Evolutionary conservation across 2,797 vertebrate species (phyloP).

Genomic region (Chelonia mydas): DNA sequence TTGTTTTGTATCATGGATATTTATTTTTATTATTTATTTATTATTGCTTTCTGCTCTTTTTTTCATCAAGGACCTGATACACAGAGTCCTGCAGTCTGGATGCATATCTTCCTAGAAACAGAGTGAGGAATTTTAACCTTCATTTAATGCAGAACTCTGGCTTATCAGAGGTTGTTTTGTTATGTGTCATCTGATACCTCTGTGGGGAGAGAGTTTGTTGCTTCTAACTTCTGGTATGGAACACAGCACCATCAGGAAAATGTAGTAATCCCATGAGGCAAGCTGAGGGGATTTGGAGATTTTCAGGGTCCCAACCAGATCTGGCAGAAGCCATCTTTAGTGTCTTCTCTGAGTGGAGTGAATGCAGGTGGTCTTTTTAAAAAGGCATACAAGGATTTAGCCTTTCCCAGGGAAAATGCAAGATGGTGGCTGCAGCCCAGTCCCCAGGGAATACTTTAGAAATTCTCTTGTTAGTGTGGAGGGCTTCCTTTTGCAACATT

Average conservation of each 20-base stretch:
- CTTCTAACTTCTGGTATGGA: neutral
- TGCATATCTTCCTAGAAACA: neutral
- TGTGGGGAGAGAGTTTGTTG: neutral
- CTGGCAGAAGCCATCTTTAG: neutral
- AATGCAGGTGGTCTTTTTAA: neutral
- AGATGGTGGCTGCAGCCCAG: neutral
- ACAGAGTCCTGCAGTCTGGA: constrained; percentile 12
- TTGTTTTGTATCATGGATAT: constrained; percentile 55
- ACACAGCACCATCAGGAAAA: accelerated
- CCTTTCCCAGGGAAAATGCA: neutral
- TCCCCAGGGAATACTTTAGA: neutral
- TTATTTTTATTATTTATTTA: too few species aligned
- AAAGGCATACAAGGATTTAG: neutral
- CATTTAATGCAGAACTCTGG: neutral
- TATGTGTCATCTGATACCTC: neutral
- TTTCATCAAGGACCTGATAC: constrained; percentile 56
- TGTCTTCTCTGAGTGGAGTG: accelerated
- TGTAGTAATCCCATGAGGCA: neutral
- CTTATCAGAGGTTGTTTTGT: neutral
- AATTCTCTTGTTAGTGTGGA: neutral
- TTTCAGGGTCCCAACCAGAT: neutral
- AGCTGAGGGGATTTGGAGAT: neutral
- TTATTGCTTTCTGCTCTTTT: constrained; percentile 56
- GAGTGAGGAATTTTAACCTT: neutral
- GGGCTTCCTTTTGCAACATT: neutral